Evolutionary conservation across 2,888 invertebrate genomes (phyloP).

Genomic region (Limenitis camilla): DNA sequence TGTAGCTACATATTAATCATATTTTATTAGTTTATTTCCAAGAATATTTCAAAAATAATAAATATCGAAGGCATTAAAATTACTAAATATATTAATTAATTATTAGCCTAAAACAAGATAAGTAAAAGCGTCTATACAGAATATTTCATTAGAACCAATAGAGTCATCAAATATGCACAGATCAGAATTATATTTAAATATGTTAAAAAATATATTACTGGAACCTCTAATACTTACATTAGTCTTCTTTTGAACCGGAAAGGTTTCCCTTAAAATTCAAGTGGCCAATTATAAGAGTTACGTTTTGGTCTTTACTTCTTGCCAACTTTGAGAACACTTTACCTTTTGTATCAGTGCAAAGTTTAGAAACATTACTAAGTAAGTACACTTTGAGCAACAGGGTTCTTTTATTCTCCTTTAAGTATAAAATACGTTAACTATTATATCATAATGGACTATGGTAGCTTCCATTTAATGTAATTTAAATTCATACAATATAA

Average conservation of each 20-base stretch:
- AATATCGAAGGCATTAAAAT: no score
- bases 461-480: no score
- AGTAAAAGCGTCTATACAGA: no score
- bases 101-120: no score
- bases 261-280: slow-evolving; percentile 62
- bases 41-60: no score
- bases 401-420: slow-evolving; percentile 16
- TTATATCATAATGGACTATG: background rate
- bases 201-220: background rate
- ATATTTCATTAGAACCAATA: no score
- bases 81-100: no score
- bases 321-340: slow-evolving; percentile 37
- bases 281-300: slow-evolving; percentile 63
- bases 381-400: slow-evolving; percentile 37
- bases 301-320: slow-evolving; percentile 47
- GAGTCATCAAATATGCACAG: background rate
- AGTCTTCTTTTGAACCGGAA: slow-evolving; percentile 44
- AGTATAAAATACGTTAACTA: background rate
- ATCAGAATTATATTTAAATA: background rate
- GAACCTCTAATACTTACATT: slow-evolving; percentile 20
- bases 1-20: no score
- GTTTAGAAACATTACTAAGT: slow-evolving; percentile 56
- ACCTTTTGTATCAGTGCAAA: slow-evolving; percentile 37
- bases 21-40: no score
- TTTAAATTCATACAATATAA: no score